A percentile compares a stretch with the other conserved stretches of the same genome.
Evolutionary conservation across 2,888 invertebrate species (phyloP).

Genomic region (Cosmia trapezina): DNA sequence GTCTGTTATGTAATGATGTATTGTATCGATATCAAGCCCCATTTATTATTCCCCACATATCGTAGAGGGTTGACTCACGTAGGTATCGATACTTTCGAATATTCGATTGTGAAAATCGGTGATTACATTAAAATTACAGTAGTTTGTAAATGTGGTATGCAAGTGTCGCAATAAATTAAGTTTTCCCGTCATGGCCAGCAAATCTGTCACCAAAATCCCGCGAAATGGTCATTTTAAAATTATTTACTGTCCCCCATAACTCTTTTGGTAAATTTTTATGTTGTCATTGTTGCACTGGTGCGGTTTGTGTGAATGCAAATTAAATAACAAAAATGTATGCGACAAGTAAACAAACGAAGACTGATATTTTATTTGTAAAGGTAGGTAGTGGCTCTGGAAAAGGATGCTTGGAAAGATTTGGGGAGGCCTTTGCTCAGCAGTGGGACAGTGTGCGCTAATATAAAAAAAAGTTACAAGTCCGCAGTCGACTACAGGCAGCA

Average conservation of each 20-base stretch:
- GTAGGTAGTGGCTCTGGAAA: no score
- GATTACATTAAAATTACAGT: conserved; percentile 56
- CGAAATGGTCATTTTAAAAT: conserved; percentile 80
- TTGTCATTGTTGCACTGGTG: conserved; percentile 78
- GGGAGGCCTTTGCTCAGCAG: no score
- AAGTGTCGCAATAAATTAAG: conserved; percentile 69
- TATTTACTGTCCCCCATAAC: conserved; percentile 79
- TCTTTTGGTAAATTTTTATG: conserved; percentile 74
- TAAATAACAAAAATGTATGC: conserved; percentile 66
- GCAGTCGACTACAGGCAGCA: no score
- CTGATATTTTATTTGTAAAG: conserved; percentile 27
- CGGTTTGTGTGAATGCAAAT: conserved; percentile 70
- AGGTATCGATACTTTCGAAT: conserved; percentile 50
- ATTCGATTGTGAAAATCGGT: conserved; percentile 53
- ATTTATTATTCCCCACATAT: conserved; percentile 50
- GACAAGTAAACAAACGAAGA: conserved; percentile 39
- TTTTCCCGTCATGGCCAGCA: conserved; percentile 69
- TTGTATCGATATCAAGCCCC: conserved; percentile 37
- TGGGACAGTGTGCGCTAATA: no score
- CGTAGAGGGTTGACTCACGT: conserved; percentile 35
- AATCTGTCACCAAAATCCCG: conserved; percentile 74
- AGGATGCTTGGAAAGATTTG: no score
- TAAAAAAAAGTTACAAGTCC: no score
- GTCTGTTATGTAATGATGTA: conserved; percentile 9
- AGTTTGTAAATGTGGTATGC: conserved; percentile 58